These are phyloP conservation scores for Hyles lineata DNA, from an alignment of 2,888 invertebrate species.

Conservation along the genomic window DNA sequence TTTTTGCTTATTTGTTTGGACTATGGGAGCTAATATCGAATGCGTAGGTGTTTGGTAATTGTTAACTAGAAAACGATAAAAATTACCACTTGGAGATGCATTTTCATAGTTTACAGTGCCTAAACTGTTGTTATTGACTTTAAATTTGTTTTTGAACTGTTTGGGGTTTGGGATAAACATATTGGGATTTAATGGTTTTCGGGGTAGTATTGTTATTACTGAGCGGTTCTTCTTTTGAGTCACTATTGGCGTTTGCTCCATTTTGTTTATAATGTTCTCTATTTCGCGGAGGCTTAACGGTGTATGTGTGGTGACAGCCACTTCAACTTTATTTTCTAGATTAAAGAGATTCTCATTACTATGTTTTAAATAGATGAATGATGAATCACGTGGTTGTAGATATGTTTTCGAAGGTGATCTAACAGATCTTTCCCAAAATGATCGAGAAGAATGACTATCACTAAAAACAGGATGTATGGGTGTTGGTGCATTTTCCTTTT, in stretches of 20 bases:
- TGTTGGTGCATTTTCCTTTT: constrained; percentile 43
- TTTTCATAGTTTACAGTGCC: background rate
- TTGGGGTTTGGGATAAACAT: background rate
- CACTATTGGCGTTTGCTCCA: constrained; percentile 23
- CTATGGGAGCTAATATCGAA: background rate
- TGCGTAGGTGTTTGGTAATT: background rate
- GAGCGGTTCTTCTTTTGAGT: background rate
- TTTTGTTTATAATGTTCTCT: constrained; percentile 66
- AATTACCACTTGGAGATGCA: background rate
- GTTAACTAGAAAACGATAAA: background rate
- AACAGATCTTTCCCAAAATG: constrained; percentile 75
- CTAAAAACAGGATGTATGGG: constrained; percentile 54
- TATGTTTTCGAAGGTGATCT: constrained; percentile 63
- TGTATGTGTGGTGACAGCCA: constrained; percentile 55
- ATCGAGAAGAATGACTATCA: constrained; percentile 57
- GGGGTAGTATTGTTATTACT: background rate
- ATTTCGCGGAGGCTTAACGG: constrained; percentile 64
- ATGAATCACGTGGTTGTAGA: constrained; percentile 42
- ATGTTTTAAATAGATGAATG: constrained; percentile 50
- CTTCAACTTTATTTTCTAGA: constrained; percentile 70
- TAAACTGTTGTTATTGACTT: background rate
- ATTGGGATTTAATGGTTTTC: constrained; percentile 9
- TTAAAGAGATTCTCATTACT: constrained; percentile 66
- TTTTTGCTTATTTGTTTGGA: constrained; percentile 17
- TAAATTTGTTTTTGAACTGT: background rate